phyloP scores from a whole-genome alignment of 2,888 invertebrate species.

The Drosophila helvetica region DNA sequence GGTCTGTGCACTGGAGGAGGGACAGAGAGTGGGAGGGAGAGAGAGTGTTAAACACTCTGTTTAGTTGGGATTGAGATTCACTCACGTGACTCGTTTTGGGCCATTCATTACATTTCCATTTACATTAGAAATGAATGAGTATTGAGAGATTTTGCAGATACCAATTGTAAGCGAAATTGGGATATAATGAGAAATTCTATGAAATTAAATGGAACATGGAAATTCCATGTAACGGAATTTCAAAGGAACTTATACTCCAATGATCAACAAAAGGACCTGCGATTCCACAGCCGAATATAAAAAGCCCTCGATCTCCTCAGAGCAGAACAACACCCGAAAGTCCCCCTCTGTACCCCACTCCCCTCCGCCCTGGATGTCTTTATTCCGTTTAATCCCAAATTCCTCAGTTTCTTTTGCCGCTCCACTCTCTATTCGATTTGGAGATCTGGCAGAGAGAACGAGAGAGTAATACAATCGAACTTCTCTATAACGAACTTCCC shows the following conservation, averaged over 20 bases:
- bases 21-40: slow-evolving; percentile 1
- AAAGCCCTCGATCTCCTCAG: no score
- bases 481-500: no score
- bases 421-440: not conserved
- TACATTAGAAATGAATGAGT: not conserved
- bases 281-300: no score
- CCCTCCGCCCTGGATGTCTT: not conserved
- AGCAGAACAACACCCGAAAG: no score
- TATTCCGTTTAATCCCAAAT: not conserved
- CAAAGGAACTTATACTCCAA: not conserved
- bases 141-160: not conserved
- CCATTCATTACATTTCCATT: not conserved
- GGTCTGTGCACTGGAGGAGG: no score
- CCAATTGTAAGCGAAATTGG: not conserved
- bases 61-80: slow-evolving; percentile 6
- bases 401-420: no score
- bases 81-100: not conserved
- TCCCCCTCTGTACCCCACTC: not conserved
- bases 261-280: not conserved
- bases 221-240: not conserved
- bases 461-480: no score
- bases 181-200: not conserved
- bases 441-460: no score
- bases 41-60: slow-evolving; percentile 43
- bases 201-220: not conserved